Base-by-base conservation (phyloP, 2,888 invertebrate species). In the Sceliomorpha sp. region DNA sequence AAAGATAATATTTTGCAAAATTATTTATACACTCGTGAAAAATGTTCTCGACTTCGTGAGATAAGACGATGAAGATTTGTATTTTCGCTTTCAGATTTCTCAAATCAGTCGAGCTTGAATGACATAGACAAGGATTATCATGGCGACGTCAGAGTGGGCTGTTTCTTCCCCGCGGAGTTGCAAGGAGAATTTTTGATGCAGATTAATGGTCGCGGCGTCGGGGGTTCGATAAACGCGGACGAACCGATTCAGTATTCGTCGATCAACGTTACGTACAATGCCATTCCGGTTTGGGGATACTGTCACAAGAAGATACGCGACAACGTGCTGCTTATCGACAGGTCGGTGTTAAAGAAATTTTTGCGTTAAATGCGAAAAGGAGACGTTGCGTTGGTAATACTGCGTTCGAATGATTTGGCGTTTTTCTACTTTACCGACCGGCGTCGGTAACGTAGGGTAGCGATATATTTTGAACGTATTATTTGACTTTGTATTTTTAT, bases 121-220 rank as follows among this genome's bases (percentile, higher is more conserved):
- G 76, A 75, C 20, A 59, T 69, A 56, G 70, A 72, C 27, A 60
- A 63, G 32, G 60, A 73, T 58, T 70, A 70, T 15, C 62, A 73
- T 40, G 29, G 53, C 31, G 63, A 79, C 53, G 77, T 81, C 72
- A 80, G 76, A 67, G 89, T 89, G 36, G 89, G 90, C 27, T 93
- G 92, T 83, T 92, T 92, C 84, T 92, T 93, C 84, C 90, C 92
- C 14, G 90, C 91, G 62, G 92, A 92, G 83, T 90, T 91, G 74
- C 92, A 92, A 87, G 93, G 93, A 15, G 91, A 91, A 72, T 93
- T 90, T 82, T 88, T 91, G 71, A 92, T 91, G 89, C 92, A 92
- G 86, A 89, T 87, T 73, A 85, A 82, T 73, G 83, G 82, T 56
- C 77, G 77, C 70, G 81, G 79, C 68, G 77, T 76, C 56, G 77